Evolutionary conservation across 2,888 invertebrate genomes (phyloP).

Genomic region (Pterostichus niger): DNA sequence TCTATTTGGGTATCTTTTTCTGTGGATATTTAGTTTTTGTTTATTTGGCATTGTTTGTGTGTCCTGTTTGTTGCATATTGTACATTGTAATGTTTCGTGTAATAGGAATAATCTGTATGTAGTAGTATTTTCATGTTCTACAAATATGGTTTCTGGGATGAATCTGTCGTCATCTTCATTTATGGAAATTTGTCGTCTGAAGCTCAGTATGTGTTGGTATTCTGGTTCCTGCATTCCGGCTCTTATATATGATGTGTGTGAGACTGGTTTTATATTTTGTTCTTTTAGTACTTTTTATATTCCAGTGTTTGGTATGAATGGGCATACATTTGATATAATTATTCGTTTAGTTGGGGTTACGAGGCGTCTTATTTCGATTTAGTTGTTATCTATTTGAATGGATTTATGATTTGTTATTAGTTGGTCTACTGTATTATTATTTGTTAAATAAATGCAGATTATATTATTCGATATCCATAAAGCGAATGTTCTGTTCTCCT

Average conservation of each 20-base stretch:
- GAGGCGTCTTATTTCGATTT: slow-evolving; percentile 32
- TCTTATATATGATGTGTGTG: neutral
- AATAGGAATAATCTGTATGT: slow-evolving; percentile 1
- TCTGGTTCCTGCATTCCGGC: no score
- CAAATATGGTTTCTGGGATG: no score
- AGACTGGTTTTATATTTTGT: neutral
- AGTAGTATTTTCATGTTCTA: neutral
- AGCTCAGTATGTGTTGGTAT: no score
- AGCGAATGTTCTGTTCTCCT: slow-evolving; percentile 36
- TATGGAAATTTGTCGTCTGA: no score
- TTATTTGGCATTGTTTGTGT: neutral
- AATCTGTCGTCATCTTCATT: no score
- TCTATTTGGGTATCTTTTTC: neutral
- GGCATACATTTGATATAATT: slow-evolving; percentile 53
- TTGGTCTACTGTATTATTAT: slow-evolving; percentile 34
- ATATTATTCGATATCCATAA: slow-evolving; percentile 52
- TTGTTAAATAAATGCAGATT: slow-evolving; percentile 51
- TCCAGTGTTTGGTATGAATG: slow-evolving; percentile 24
- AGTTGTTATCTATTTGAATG: slow-evolving; percentile 6
- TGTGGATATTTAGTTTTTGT: neutral
- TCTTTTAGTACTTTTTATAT: neutral
- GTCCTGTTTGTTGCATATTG: neutral
- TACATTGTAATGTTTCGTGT: neutral
- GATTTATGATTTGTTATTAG: slow-evolving; percentile 33
- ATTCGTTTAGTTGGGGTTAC: slow-evolving; percentile 45